Evolutionary conservation across 2,113 vertebrate species (phyloP).

Genomic region (Nibea albiflora): DNA sequence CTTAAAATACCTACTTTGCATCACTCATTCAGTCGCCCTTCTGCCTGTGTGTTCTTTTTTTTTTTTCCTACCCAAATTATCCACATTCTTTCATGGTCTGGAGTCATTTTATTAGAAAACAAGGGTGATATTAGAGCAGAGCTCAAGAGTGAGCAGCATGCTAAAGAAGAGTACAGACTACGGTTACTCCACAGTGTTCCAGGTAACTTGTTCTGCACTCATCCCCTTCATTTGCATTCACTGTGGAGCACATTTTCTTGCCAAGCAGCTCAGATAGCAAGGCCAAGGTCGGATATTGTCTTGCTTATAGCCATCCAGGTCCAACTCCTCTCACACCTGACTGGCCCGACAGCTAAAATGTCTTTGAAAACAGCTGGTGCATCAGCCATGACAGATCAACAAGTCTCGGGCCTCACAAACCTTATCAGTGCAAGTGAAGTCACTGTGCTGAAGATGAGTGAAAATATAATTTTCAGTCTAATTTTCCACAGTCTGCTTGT

Average conservation of each 20-base stretch:
- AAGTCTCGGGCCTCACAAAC: constrained; percentile 46
- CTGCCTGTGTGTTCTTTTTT: background rate
- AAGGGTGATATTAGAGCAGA: constrained; percentile 43
- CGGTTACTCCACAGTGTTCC: constrained; percentile 56
- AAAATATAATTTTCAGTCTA: constrained; percentile 31
- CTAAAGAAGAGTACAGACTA: constrained; percentile 32
- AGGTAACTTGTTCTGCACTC: constrained; percentile 40
- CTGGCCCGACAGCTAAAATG: constrained; percentile 58
- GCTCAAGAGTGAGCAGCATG: constrained; percentile 49
- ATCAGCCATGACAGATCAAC: constrained; percentile 58
- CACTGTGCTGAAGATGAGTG: background rate
- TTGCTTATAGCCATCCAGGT: constrained; percentile 69
- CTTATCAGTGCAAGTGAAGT: constrained; percentile 42
- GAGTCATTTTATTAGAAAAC: constrained; percentile 62
- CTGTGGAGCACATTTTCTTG: constrained; percentile 39
- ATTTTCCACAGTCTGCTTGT: constrained; percentile 37
- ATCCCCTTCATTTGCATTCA: constrained; percentile 74
- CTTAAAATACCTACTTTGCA: background rate
- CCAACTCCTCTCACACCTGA: constrained; percentile 59
- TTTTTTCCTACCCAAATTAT: constrained; percentile 32
- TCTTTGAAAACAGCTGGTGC: constrained; percentile 65
- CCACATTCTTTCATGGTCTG: constrained; percentile 39
- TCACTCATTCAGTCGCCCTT: constrained; percentile 6
- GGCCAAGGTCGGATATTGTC: constrained; percentile 78
- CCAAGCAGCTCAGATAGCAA: constrained; percentile 54